Conservation (phyloP, 2,888 invertebrate genomes). For the Notodonta dromedarius region DNA sequence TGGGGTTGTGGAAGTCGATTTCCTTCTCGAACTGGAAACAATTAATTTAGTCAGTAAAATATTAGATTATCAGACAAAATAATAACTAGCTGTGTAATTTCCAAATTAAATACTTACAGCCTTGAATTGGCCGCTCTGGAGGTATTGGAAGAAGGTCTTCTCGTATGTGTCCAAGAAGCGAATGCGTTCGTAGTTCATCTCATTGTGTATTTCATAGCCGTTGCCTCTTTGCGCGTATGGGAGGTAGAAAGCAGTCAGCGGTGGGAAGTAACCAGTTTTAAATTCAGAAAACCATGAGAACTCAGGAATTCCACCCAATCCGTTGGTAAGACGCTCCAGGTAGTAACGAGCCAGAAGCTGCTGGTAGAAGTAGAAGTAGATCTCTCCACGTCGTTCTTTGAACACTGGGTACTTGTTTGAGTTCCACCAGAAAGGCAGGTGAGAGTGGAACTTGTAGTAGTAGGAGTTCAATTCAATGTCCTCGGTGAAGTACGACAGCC, state of each 20-base stretch:
- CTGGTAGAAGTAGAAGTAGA: constrained; percentile 86
- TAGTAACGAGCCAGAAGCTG: constrained; percentile 88
- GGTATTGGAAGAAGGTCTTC: constrained; percentile 76
- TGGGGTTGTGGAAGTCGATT: constrained; percentile 59
- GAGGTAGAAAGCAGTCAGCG: constrained; percentile 46
- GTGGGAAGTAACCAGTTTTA: constrained; percentile 61
- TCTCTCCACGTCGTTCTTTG: constrained; percentile 86
- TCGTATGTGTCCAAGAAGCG: constrained; percentile 86
- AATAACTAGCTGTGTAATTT: background rate
- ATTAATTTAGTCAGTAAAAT: background rate
- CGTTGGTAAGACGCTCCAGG: constrained; percentile 87
- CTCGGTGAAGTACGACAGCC: constrained; percentile 87
- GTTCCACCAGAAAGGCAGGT: constrained; percentile 86
- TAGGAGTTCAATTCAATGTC: constrained; percentile 87
- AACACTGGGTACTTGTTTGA: constrained; percentile 71
- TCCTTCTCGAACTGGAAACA: constrained; percentile 63
- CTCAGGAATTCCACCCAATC: constrained; percentile 84
- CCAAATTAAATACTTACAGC: constrained; percentile 65
- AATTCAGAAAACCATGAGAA: constrained; percentile 86
- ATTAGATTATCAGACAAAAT: background rate
- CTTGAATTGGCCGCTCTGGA: constrained; percentile 83
- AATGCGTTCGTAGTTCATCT: constrained; percentile 73
- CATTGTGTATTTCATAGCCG: constrained; percentile 83
- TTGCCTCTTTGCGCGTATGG: constrained; percentile 85
- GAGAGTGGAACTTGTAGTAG: constrained; percentile 86